phyloP scores from a whole-genome alignment of 2,113 vertebrate species.

The Talpa occidentalis region DNA sequence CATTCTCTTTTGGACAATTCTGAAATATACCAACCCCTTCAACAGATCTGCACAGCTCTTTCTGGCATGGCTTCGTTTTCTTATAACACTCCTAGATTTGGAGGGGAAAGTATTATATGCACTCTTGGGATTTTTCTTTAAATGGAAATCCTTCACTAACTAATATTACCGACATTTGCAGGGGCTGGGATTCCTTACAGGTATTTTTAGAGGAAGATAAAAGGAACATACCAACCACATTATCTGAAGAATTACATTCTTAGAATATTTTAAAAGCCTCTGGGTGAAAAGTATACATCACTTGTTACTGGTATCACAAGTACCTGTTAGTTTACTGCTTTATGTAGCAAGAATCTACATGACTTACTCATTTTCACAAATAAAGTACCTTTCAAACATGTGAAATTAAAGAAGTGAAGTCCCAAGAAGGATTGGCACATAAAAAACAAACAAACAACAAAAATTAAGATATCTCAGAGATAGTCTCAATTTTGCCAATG shows the following conservation, averaged over 20 bases:
- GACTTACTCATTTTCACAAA: slow-evolving; percentile 9
- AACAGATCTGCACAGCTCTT: background rate
- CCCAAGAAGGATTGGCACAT: background rate
- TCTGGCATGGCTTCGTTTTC: background rate
- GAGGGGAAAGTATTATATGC: background rate
- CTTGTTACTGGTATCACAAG: background rate
- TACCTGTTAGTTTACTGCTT: background rate
- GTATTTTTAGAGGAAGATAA: background rate
- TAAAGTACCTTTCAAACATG: background rate
- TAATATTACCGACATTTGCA: background rate
- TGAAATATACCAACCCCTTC: background rate
- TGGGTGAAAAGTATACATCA: background rate
- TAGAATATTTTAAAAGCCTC: slow-evolving; percentile 31
- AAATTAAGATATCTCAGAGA: background rate
- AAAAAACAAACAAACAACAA: background rate
- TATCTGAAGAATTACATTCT: background rate
- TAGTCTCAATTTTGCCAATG: background rate
- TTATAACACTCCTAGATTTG: background rate
- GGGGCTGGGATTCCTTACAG: background rate
- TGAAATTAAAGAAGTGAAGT: background rate
- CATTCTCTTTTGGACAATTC: background rate
- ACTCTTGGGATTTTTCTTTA: background rate
- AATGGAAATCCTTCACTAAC: background rate
- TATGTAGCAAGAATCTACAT: background rate
- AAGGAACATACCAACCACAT: background rate